Evolutionary conservation across 2,113 vertebrate genomes (phyloP), one percentile per base, ranked within the genome.

Genomic region (Podilymbus podiceps): DNA sequence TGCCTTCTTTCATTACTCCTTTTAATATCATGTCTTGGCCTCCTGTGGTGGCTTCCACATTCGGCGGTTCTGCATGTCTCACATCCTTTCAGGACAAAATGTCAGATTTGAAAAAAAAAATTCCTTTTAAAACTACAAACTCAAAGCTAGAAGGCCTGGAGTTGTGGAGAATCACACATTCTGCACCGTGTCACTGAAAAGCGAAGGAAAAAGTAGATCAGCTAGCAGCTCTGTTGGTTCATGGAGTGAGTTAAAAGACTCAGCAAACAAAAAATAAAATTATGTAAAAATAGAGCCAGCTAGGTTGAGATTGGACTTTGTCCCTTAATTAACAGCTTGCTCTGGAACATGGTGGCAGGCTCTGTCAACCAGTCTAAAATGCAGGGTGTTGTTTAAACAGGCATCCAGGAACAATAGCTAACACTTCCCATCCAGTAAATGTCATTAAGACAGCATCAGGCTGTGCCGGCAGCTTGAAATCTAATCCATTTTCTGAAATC

Each of bases 1-100:
- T 96, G 47, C 90, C 92, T 89, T 73, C 95, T 95, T 96, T 97
- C 88, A 95, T 96, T 96, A 91, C 95, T 94, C 94, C 90, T 82
- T 88, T 96, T 93, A 94, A 95, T 92, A 94, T 91, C 72, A 74
- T 88, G 59, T 25, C 83, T 83, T 95, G 84, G 95, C 82, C 87
- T 95, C 86, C 92, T 78, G 76, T 59, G 82, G 91, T 94, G 90
- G 69, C 76, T 97, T 96, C 95, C 75, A 68, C 89, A 76, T 88
- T 95, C 8, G 0, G 50, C 58, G 16, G 76, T 96, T 96, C 93
- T 88, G 62, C 76, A 63, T 52, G 6, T 91, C 74, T 92, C 59
- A 38, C 86, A 93, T 92, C 80, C 71, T 97, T 96, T 90, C 83
- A 89, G 90, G 92, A 94, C 80, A 89, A 93, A 95, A 97, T 85